Conservation (phyloP, 92 coral and sea anemone species). For the Epizoanthus rinbou region DNA sequence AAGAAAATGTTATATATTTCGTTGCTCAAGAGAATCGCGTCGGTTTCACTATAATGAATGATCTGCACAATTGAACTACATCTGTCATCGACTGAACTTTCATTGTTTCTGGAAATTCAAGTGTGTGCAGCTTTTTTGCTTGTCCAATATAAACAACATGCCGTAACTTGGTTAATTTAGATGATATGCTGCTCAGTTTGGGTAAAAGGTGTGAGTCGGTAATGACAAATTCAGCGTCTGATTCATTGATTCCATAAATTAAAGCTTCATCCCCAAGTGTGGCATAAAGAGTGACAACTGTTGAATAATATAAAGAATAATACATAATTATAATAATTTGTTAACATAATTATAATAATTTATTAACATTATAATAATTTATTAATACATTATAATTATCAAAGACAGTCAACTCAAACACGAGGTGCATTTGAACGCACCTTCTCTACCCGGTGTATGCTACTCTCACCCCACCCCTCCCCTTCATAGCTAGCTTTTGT, state of each 20-base stretch:
- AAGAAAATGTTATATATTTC: no score
- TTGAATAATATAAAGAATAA: not conserved
- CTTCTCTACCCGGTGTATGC: not conserved
- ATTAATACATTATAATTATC: no score
- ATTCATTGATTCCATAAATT: slow-evolving; percentile 86
- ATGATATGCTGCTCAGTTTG: slow-evolving; percentile 71
- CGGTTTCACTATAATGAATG: no score
- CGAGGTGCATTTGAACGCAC: not conserved
- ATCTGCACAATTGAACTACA: slow-evolving; percentile 22
- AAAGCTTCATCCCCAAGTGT: slow-evolving; percentile 96
- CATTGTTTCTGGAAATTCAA: slow-evolving; percentile 71
- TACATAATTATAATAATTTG: no score
- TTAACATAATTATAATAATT: no score
- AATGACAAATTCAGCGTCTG: slow-evolving; percentile 87
- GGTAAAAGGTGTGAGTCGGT: slow-evolving; percentile 83
- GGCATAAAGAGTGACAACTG: slow-evolving; percentile 94
- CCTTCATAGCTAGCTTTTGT: no score
- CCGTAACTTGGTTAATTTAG: slow-evolving; percentile 68
- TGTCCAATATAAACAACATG: slow-evolving; percentile 90
- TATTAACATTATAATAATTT: no score
- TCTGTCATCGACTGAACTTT: slow-evolving; percentile 84
- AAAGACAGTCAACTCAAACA: no score
- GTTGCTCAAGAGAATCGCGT: no score
- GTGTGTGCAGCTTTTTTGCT: slow-evolving; percentile 59
- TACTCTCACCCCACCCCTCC: not conserved